These are phyloP conservation scores for Thera britannica DNA, from an alignment of 2,888 invertebrate genomes.

Conservation along the genomic window DNA sequence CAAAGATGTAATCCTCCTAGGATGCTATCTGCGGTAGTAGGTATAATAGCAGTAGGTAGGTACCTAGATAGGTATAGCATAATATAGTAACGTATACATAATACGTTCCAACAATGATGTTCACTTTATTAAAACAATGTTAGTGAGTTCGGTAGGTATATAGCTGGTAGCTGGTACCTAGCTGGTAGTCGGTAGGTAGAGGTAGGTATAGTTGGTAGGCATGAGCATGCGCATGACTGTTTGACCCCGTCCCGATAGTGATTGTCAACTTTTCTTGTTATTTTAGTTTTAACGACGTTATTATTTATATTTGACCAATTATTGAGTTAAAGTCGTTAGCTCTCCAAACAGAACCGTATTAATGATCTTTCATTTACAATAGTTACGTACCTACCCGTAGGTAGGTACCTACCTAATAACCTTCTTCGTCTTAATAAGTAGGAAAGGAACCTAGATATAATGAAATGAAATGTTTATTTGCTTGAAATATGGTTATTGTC, in stretches of 20 bases:
- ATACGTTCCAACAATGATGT: no score
- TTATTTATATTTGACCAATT: conserved; percentile 36
- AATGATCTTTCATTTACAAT: conserved; percentile 7
- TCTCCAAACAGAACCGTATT: conserved; percentile 16
- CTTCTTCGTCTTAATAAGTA: no score
- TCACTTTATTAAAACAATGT: no score
- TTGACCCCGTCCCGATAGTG: conserved; percentile 29
- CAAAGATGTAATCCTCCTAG: no score
- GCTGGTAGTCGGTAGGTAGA: conserved; percentile 7
- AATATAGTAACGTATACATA: no score
- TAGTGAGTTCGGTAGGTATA: background rate
- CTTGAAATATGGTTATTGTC: no score
- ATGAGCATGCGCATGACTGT: no score
- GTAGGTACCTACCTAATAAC: no score
- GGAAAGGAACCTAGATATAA: background rate
- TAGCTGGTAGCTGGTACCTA: conserved; percentile 5
- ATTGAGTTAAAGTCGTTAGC: conserved; percentile 31
- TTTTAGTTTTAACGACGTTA: conserved; percentile 28
- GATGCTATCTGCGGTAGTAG: no score
- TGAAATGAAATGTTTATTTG: no score
- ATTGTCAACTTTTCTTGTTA: conserved; percentile 33
- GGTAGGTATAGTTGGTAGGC: background rate
- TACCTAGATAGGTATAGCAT: no score
- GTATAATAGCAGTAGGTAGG: no score
- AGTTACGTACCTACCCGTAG: background rate